Evolutionary conservation across 2,888 invertebrate genomes (phyloP).

Genomic region (Hyposoter didymator): DNA sequence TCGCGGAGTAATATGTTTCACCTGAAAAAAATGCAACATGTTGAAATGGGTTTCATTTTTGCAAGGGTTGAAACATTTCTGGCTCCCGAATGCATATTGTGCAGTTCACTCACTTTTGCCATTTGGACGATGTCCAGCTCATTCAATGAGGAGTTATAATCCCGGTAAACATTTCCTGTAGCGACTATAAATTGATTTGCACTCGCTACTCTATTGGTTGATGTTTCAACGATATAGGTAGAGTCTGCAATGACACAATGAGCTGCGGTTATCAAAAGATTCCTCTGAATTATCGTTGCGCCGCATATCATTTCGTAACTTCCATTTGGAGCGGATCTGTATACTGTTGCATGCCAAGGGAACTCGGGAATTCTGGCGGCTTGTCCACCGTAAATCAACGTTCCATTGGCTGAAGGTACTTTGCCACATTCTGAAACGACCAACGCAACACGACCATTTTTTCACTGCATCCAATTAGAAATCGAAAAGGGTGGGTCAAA

Average conservation of each 20-base stretch:
- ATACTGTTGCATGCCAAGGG: conserved; percentile 83
- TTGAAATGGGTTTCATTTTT: no score
- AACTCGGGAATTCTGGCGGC: conserved; percentile 78
- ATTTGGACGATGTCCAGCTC: conserved; percentile 72
- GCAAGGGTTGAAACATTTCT: not conserved
- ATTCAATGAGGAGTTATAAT: conserved; percentile 76
- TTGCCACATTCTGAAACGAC: conserved; percentile 80
- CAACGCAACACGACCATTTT: not conserved
- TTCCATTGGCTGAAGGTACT: conserved; percentile 56
- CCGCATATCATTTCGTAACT: conserved; percentile 80
- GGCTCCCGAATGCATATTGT: not conserved
- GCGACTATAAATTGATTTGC: conserved; percentile 74
- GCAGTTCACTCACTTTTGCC: conserved; percentile 63
- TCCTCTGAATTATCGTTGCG: conserved; percentile 81
- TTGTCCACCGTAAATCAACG: conserved; percentile 78
- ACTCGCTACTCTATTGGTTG: conserved; percentile 64
- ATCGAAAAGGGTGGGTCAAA: no score
- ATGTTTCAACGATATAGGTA: no score
- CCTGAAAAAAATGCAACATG: conserved; percentile 72
- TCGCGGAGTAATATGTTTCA: conserved; percentile 75
- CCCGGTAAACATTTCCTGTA: conserved; percentile 80
- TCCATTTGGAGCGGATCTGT: conserved; percentile 64
- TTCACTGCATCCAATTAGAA: not conserved
- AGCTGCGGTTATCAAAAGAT: conserved; percentile 83
- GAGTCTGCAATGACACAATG: conserved; percentile 82